A percentile compares a stretch with the other conserved stretches of the same genome.
Evolutionary conservation across 2,797 vertebrate genomes (phyloP).

Genomic region (Eleutherodactylus coqui): DNA sequence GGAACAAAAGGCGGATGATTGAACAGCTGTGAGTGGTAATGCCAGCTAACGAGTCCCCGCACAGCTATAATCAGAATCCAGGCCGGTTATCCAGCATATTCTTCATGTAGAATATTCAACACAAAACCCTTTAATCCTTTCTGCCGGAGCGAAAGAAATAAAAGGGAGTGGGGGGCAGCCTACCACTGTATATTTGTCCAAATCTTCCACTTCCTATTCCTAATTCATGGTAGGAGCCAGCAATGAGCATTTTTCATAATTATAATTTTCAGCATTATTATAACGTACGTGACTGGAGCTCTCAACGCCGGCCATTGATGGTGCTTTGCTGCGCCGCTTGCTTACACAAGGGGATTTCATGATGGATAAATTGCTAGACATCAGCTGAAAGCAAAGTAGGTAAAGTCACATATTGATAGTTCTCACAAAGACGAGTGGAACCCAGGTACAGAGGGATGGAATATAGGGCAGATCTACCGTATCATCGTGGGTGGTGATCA

Average conservation of each 20-base stretch:
- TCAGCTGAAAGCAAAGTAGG: not conserved
- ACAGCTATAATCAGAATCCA: slow-evolving; percentile 44
- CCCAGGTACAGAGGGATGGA: not conserved
- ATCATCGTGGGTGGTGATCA: not conserved
- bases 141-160: slow-evolving; percentile 23
- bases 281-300: not conserved
- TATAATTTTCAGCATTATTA: slow-evolving; percentile 16
- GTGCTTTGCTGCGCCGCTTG: not conserved
- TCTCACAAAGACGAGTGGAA: not conserved
- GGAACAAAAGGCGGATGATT: slow-evolving; percentile 46
- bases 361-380: not conserved
- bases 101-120: slow-evolving; percentile 10
- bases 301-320: not conserved
- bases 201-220: slow-evolving; percentile 3
- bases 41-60: slow-evolving; percentile 6
- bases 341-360: not conserved
- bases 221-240: slow-evolving; percentile 8
- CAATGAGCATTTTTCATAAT: slow-evolving; percentile 11
- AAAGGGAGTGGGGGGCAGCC: not conserved
- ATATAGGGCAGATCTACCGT: not conserved
- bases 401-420: not conserved
- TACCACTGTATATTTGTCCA: slow-evolving; percentile 38
- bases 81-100: slow-evolving; percentile 27
- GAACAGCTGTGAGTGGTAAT: slow-evolving; percentile 45
- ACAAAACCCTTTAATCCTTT: slow-evolving; percentile 33